Conservation (phyloP, 2,113 vertebrate genomes). For the Oryzias javanicus region DNA sequence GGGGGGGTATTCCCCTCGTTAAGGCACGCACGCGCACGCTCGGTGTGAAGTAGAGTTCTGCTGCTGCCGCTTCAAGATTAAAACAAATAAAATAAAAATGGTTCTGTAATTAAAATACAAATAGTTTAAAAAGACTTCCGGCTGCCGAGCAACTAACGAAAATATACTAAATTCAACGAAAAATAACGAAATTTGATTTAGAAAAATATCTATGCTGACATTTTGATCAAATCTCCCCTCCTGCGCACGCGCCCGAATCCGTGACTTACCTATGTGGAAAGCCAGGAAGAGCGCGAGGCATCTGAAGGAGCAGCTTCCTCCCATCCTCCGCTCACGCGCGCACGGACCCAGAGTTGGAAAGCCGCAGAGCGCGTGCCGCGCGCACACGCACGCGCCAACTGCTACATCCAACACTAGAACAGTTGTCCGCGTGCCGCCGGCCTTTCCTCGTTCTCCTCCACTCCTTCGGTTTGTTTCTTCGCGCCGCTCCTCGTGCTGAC, state of each 20-base stretch:
- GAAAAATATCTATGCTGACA: no score
- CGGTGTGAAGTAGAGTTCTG: slow-evolving; percentile 3
- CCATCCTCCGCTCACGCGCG: slow-evolving; percentile 90
- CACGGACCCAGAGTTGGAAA: slow-evolving; percentile 81
- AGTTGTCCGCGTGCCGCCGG: not conserved
- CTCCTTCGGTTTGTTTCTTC: not conserved
- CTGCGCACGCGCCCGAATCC: no score
- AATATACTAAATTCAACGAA: no score
- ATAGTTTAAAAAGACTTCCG: no score
- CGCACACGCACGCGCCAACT: slow-evolving; percentile 28
- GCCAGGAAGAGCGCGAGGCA: slow-evolving; percentile 89
- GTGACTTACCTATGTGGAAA: slow-evolving; percentile 88
- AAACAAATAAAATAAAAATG: no score
- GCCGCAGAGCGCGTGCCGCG: slow-evolving; percentile 42
- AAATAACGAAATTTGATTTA: no score
- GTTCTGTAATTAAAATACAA: no score
- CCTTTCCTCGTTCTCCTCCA: not conserved
- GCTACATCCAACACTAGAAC: slow-evolving; percentile 32
- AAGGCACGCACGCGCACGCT: slow-evolving; percentile 3
- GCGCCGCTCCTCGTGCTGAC: not conserved
- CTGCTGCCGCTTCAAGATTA: no score
- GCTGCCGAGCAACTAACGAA: no score
- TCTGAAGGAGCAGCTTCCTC: slow-evolving; percentile 93
- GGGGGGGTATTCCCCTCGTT: slow-evolving; percentile 57
- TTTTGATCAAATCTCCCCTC: no score